These are phyloP conservation scores for Proales similis DNA, from an alignment of 1,140 invertebrate genomes.

Conservation along the genomic window DNA sequence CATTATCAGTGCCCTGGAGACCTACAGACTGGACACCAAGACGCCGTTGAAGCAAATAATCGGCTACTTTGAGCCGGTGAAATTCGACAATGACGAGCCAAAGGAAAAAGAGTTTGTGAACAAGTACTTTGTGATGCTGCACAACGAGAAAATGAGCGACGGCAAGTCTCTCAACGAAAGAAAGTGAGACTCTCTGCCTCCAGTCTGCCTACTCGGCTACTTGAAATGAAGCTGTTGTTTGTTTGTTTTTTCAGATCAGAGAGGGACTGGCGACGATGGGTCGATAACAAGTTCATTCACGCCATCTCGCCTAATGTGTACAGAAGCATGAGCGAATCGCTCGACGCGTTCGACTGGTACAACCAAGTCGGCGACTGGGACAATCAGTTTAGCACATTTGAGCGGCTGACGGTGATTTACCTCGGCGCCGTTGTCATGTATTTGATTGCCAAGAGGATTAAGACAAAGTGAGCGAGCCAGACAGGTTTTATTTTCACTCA, in stretches of 20 bases:
- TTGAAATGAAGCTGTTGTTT: conserved; percentile 31
- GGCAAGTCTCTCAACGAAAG: conserved; percentile 41
- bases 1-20: conserved; percentile 79
- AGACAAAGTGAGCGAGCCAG: conserved; percentile 62
- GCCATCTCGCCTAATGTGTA: conserved; percentile 94
- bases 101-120: conserved; percentile 68
- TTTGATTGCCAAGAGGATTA: conserved; percentile 76
- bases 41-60: conserved; percentile 12
- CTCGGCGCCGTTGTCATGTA: conserved; percentile 88
- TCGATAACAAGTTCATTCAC: conserved; percentile 80
- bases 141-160: conserved; percentile 51
- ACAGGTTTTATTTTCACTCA: not conserved
- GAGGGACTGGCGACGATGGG: conserved; percentile 88
- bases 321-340: conserved; percentile 69
- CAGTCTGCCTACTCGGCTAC: no score
- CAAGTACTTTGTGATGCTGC: conserved; percentile 87
- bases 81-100: conserved; percentile 58
- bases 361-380: conserved; percentile 61
- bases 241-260: conserved; percentile 65
- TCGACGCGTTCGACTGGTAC: conserved; percentile 85
- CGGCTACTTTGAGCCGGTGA: conserved; percentile 28
- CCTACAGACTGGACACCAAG: conserved; percentile 49
- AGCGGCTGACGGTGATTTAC: conserved; percentile 79
- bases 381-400: conserved; percentile 73
- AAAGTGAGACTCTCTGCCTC: no score